Evolutionary conservation across 2,888 invertebrate species (phyloP).

Genomic region (Limenitis camilla): DNA sequence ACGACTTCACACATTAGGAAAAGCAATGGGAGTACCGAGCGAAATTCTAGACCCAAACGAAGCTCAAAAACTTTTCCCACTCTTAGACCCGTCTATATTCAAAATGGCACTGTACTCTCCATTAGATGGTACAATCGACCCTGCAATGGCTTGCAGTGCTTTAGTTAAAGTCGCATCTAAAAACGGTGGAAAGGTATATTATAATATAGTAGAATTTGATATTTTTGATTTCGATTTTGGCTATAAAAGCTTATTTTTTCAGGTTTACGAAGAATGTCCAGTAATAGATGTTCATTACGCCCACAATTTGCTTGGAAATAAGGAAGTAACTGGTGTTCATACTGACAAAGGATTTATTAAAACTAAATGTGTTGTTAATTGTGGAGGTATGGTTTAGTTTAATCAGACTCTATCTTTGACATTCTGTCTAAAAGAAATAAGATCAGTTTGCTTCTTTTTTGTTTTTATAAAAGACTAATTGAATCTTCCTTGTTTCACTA

Average conservation of each 20-base stretch:
- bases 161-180: slow-evolving; percentile 81
- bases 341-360: slow-evolving; percentile 84
- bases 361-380: slow-evolving; percentile 85
- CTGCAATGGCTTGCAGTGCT: slow-evolving; percentile 85
- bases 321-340: slow-evolving; percentile 83
- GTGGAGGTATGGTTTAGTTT: slow-evolving; percentile 69
- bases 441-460: no score
- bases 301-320: slow-evolving; percentile 75
- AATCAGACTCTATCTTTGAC: background rate
- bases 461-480: no score
- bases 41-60: slow-evolving; percentile 81
- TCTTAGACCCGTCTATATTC: slow-evolving; percentile 83
- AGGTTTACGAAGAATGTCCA: slow-evolving; percentile 85
- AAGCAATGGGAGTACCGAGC: slow-evolving; percentile 84
- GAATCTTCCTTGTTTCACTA: no score
- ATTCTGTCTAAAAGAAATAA: no score
- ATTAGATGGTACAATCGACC: slow-evolving; percentile 89
- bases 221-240: background rate
- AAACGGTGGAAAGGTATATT: slow-evolving; percentile 80
- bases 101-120: slow-evolving; percentile 85
- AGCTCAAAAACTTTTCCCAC: slow-evolving; percentile 83
- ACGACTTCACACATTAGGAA: slow-evolving; percentile 85
- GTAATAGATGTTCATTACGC: slow-evolving; percentile 82
- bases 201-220: background rate
- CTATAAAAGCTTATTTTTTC: slow-evolving; percentile 15